A percentile compares a stretch with the other conserved stretches of the same genome.
phyloP scores from a whole-genome alignment of 2,888 invertebrate species.

The Cancer borealis region DNA sequence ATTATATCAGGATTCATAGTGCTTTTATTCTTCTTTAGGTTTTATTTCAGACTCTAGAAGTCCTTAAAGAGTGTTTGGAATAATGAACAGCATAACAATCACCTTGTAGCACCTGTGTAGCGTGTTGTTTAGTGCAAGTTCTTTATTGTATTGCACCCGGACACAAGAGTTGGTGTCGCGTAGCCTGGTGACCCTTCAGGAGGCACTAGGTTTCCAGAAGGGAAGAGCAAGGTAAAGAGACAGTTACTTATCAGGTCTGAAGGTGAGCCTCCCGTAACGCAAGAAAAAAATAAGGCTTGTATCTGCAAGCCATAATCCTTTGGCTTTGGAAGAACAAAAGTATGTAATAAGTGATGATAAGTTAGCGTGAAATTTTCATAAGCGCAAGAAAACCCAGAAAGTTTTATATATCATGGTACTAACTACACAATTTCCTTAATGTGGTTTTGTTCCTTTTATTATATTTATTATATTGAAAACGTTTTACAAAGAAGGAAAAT shows the following conservation, averaged over 20 bases:
- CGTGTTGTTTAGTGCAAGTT: background rate
- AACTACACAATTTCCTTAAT: background rate
- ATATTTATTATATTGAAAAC: background rate
- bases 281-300: background rate
- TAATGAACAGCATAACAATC: background rate
- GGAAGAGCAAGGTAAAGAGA: background rate
- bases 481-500: background rate
- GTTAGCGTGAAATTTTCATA: background rate
- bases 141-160: background rate
- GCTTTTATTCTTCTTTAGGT: background rate
- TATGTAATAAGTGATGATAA: background rate
- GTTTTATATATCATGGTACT: background rate
- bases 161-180: background rate
- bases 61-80: background rate
- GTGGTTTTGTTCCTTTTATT: background rate
- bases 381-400: background rate
- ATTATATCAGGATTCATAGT: background rate
- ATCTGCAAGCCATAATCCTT: background rate
- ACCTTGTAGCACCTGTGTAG: background rate
- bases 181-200: background rate
- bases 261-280: background rate
- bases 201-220: background rate
- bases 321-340: background rate
- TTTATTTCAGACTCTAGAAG: background rate
- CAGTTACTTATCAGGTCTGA: slow-evolving; percentile 14